Base-by-base conservation (phyloP, 2,888 invertebrate species). In the Cantharis nigra region DNA sequence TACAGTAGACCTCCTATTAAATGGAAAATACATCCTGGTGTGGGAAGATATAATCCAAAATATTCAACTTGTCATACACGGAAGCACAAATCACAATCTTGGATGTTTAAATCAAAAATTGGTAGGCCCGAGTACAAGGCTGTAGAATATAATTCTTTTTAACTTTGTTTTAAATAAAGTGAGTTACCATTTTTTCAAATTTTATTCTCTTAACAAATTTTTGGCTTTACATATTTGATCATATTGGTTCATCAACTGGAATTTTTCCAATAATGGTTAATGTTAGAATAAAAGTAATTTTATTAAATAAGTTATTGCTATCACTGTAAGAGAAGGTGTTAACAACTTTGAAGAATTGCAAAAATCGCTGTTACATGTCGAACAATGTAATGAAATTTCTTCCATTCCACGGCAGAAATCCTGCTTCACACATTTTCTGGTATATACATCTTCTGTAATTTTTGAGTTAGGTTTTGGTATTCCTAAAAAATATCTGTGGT, bases 21-120 rank as follows among this genome's bases (percentile, higher is more conserved):
- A 65, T 87, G 87, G 87, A 80, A 77, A 16, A 85, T 88, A 49
- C 81, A 80, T 28, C 89, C 89, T 0, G 88, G 88, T 3, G 87
- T 87, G 10, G 89, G 87, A 26, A 82, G 89, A 69, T 89, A 88
- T 79, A 81, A 80, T 30, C 82, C 84, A 3, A 84, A 83, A 74
- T 16, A 75, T 3, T 73, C 82, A 3, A 80, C 77, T 28, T 86
- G 86, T 72, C 75, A 78, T 13, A 65, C 18, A 3, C 76, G 80
- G 69, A 83, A 82, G 69, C 71, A 67, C 18, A 83, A 82, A 71
- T 74, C 81, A 49, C 79, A 81, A 9, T 84, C 86, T 9, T 87
- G 85, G 83, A 84, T 87, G 11, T 88, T 88, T 81, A 76, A 84
- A 71, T 85, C 86, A 3, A 86, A 83, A 71, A 78, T 79, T 5